Conservation (phyloP, 2,888 invertebrate genomes). For the Mythimna ferrago region DNA sequence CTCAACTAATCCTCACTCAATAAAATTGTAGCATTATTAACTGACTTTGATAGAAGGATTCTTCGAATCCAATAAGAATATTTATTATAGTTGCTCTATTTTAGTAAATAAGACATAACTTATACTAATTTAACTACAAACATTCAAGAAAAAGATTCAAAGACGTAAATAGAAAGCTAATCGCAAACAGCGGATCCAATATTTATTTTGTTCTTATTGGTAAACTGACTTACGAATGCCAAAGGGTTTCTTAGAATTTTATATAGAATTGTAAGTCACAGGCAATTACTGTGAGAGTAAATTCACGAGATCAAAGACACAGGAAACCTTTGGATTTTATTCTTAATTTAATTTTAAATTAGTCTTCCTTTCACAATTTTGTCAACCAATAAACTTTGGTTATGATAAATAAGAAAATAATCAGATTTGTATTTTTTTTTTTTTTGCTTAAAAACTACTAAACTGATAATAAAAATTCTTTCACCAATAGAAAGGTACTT, state of each 20-base stretch:
- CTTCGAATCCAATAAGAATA: background rate
- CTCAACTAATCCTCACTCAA: background rate
- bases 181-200: background rate
- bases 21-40: background rate
- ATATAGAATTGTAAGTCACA: slow-evolving; percentile 16
- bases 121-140: too few relatives aligned
- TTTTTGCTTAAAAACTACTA: too few relatives aligned
- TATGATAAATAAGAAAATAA: background rate
- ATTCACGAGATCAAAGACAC: slow-evolving; percentile 38
- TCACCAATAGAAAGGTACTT: too few relatives aligned
- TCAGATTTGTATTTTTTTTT: background rate
- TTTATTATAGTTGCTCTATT: background rate
- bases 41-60: background rate
- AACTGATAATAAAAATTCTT: too few relatives aligned
- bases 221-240: slow-evolving; percentile 17
- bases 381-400: background rate
- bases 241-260: slow-evolving; percentile 12
- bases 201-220: background rate
- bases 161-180: background rate
- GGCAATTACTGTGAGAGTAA: slow-evolving; percentile 32
- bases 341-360: slow-evolving; percentile 25
- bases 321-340: slow-evolving; percentile 30
- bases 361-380: slow-evolving; percentile 11
- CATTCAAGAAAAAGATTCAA: too few relatives aligned
- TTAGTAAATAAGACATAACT: background rate